phyloP scores from a whole-genome alignment of 2,797 vertebrate species.

The Rhinophrynus dorsalis region DNA sequence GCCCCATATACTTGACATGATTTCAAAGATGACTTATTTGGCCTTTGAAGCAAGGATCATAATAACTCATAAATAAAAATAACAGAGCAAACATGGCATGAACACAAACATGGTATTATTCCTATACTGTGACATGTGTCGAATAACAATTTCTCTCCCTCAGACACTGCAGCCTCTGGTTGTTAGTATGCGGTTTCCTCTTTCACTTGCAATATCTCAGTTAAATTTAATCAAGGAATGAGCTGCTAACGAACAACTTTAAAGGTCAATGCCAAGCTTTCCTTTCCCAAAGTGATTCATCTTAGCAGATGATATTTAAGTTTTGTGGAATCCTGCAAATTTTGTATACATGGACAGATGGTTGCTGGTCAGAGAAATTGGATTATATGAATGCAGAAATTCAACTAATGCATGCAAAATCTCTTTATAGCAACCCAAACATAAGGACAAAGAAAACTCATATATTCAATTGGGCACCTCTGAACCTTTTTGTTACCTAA shows the following conservation, averaged over 20 bases:
- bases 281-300: constrained; percentile 29
- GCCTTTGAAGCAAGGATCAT: constrained; percentile 36
- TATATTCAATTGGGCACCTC: constrained; percentile 18
- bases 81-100: constrained; percentile 25
- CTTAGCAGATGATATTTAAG: constrained; percentile 34
- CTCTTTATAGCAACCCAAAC: too few relatives aligned
- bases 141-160: constrained; percentile 34
- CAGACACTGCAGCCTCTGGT: constrained; percentile 21
- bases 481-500: constrained; percentile 10
- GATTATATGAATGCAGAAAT: neutral
- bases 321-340: constrained; percentile 13
- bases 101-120: constrained; percentile 33
- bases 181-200: constrained; percentile 28
- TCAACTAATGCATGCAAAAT: constrained; percentile 21
- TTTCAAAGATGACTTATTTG: constrained; percentile 37
- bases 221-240: constrained; percentile 32
- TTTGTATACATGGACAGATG: constrained; percentile 13
- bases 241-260: constrained; percentile 30
- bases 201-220: constrained; percentile 18
- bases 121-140: constrained; percentile 5
- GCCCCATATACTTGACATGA: constrained; percentile 24
- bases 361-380: constrained; percentile 11
- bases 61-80: constrained; percentile 41
- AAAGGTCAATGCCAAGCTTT: constrained; percentile 19
- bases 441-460: constrained; percentile 2